Base-by-base conservation (phyloP, 2,113 vertebrate species). In the Cololabis saira region DNA sequence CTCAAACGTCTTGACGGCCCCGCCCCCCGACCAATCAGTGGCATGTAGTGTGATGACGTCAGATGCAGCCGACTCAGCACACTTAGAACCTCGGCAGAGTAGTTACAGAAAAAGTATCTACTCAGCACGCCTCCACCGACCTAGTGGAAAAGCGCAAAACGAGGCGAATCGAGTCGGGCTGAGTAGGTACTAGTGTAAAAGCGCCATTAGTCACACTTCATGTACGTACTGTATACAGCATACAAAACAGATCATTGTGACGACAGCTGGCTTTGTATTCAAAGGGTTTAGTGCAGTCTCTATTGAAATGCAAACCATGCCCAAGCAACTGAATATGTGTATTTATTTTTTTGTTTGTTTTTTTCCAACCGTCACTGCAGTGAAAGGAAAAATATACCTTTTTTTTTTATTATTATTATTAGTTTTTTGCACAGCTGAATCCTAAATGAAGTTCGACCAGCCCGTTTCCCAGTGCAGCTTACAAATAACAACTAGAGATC, bases 401-500 rank as follows among this genome's bases (percentile, higher is more conserved):
- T 1, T 12, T 66, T 58, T 52, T 47, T 55, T 37, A 9, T 37
- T 37, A 1, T 37, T 37, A 7, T 9, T 57, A 44, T 44, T 56
- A 51, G 55, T 48, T 49, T 51, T 62, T 52, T 63, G 11, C 16
- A 54, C 18, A 76, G 43, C 44, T 67, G 72, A 74, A 85, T 87
- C 61, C 58, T 44, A 72, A 84, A 86, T 91, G 50, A 84, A 84
- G 78, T 82, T 84, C 45, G 58, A 84, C 81, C 77, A 74, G 65
- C 77, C 53, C 73, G 74, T 83, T 82, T 83, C 80, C 82, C 81
- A 61, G 30, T 45, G 79, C 75, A 80, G 75, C 77, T 82, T 61
- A 69, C 85, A 85, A 87, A 89, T 85, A 90, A 89, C 80, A 84
- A 77, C 78, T 53, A 80, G 82, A 82, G 77, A 83, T 84, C 71